Base-by-base conservation (phyloP, 2,113 vertebrate species). In the Equus przewalskii region DNA sequence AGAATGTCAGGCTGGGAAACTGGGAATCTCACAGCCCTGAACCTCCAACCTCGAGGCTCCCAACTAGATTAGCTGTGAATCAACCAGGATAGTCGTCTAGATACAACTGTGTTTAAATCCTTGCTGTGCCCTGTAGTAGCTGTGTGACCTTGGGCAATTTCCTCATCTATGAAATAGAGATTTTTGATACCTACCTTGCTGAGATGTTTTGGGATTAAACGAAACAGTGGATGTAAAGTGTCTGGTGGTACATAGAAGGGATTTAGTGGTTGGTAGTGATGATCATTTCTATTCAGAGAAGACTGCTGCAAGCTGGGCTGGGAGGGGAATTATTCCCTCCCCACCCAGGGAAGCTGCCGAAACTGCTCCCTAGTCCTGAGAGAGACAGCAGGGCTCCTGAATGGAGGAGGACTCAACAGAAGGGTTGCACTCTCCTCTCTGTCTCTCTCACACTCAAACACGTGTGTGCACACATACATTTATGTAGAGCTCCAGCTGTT, bases 261-360 rank as follows among this genome's bases (percentile, higher is more conserved):
- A 70, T 15, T 62, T 73, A 41, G 7, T 86, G 76, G 86, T 49
- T 46, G 84, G 36, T 46, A 72, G 12, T 76, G 60, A 84, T 80
- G 78, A 73, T 90, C 91, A 79, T 72, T 78, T 76, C 30, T 90
- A 80, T 78, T 94, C 36, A 88, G 46, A 95, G 56, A 72, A 91
- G 65, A 49, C 26, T 70, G 26, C 44, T 84, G 13, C 21, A 92
- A 60, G 4, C 26, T 51, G 36, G 3, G 28, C 18, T 56, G 26
- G 36, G 54, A 28, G 22, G 72, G 49, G 11, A 96, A 83, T 58
- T 51, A 62, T 22, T 51, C 21, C 10, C 21, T 93, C 7, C 3
- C 6, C n/a, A 58, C n/a, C 58, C 86, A 28, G 62, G 78, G 44
- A 97, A 65, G 75, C 58, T 92, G 1, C 58, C 89, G 16, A 87